Evolutionary conservation across 2,888 invertebrate species (phyloP).

Genomic region (Drosophila anomalata): DNA sequence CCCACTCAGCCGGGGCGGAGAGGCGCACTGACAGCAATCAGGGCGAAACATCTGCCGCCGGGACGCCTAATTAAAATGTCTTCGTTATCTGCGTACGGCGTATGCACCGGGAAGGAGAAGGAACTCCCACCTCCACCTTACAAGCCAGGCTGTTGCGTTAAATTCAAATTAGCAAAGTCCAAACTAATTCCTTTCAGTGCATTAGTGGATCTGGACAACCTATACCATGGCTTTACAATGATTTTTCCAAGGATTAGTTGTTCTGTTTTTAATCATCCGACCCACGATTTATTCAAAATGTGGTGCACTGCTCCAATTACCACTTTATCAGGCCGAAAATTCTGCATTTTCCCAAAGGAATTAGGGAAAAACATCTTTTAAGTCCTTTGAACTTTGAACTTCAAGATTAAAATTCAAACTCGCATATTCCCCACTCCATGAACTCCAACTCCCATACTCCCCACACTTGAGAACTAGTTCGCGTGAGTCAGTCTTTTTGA

Average conservation of each 20-base stretch:
- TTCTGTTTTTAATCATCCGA: too few relatives aligned
- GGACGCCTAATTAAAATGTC: constrained; percentile 29
- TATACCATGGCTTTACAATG: background rate
- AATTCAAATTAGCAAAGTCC: background rate
- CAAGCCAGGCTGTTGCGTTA: too few relatives aligned
- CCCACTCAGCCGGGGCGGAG: constrained; percentile 49
- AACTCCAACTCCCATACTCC: background rate
- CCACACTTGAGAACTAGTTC: background rate
- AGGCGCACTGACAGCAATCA: constrained; percentile 33
- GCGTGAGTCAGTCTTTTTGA: background rate
- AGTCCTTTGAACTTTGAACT: too few relatives aligned
- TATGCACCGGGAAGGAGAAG: background rate
- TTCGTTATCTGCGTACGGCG: constrained; percentile 6
- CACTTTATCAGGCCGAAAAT: too few relatives aligned
- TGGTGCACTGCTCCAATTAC: too few relatives aligned
- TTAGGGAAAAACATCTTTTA: too few relatives aligned
- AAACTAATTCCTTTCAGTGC: background rate
- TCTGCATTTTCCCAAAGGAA: too few relatives aligned
- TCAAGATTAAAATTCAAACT: too few relatives aligned
- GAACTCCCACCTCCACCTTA: too few relatives aligned
- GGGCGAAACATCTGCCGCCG: constrained; percentile 23
- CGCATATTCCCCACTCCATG: too few relatives aligned
- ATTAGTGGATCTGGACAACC: background rate
- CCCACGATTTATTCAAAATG: too few relatives aligned
- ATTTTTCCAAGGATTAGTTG: too few relatives aligned